Percentiles rank a stretch among this genome's conserved stretches.
Evolutionary conservation across 2,888 invertebrate genomes (phyloP).

Genomic region (Sesia apiformis): DNA sequence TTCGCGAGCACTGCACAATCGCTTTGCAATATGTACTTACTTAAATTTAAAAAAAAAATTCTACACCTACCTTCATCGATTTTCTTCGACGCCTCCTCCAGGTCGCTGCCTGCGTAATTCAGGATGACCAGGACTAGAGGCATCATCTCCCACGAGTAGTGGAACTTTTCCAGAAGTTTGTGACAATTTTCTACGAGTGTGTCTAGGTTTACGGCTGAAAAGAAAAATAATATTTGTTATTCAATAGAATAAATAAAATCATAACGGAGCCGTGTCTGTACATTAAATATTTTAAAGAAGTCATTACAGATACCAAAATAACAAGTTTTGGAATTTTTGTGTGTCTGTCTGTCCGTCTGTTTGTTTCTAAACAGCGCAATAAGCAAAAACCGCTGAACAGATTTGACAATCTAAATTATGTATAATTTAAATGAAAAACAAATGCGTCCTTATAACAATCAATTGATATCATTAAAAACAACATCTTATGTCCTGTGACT

Average conservation of each 20-base stretch:
- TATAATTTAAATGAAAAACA: background rate
- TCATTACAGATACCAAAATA: too few relatives aligned
- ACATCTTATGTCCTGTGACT: too few relatives aligned
- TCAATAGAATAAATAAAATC: too few relatives aligned
- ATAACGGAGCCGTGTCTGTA: too few relatives aligned
- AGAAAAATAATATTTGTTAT: conserved; percentile 12
- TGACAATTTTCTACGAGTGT: conserved; percentile 82
- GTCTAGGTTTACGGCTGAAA: conserved; percentile 58
- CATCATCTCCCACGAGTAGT: conserved; percentile 87
- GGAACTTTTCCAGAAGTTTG: conserved; percentile 83
- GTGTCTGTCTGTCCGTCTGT: too few relatives aligned
- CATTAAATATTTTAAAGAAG: too few relatives aligned
- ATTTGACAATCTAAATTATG: too few relatives aligned
- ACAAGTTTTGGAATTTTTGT: too few relatives aligned
- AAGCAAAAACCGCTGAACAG: too few relatives aligned
- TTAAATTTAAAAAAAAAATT: background rate
- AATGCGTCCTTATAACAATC: too few relatives aligned
- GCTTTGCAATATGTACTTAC: background rate
- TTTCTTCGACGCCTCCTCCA: conserved; percentile 83
- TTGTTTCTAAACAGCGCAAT: too few relatives aligned
- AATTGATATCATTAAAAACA: too few relatives aligned
- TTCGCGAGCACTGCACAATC: background rate
- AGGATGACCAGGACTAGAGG: conserved; percentile 86
- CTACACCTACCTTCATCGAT: conserved; percentile 81
- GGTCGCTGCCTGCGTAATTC: conserved; percentile 82